Conservation (phyloP, 1,140 invertebrate species). For the Trachymyrmex cornetzi region DNA sequence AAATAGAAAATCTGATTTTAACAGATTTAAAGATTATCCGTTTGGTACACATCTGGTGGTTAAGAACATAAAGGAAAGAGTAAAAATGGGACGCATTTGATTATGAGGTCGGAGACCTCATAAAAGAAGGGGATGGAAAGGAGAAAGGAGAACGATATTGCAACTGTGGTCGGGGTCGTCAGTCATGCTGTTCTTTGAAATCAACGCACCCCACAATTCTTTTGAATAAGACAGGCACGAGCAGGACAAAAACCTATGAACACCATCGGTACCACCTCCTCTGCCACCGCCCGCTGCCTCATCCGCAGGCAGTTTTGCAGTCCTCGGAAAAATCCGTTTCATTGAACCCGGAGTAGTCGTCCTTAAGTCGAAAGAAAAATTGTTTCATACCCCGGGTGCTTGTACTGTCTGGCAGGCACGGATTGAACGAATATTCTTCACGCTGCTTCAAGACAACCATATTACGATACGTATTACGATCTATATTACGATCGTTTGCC, state of each 20-base stretch:
- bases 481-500: background rate
- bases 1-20: background rate
- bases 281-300: slow-evolving; percentile 32
- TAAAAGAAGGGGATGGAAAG: slow-evolving; percentile 35
- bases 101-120: slow-evolving; percentile 13
- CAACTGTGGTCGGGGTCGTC: slow-evolving; percentile 39
- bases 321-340: slow-evolving; percentile 82
- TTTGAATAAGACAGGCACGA: slow-evolving; percentile 66
- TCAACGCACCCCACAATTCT: slow-evolving; percentile 78
- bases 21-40: background rate
- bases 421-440: slow-evolving; percentile 64
- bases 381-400: slow-evolving; percentile 79
- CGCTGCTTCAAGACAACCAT: background rate
- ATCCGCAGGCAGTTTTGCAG: slow-evolving; percentile 54
- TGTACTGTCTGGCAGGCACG: slow-evolving; percentile 70
- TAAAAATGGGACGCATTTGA: slow-evolving; percentile 6
- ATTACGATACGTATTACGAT: background rate
- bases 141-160: slow-evolving; percentile 53
- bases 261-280: slow-evolving; percentile 49
- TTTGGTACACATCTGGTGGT: background rate
- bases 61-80: background rate
- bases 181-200: slow-evolving; percentile 55
- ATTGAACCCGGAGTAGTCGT: slow-evolving; percentile 85
- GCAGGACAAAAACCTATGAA: slow-evolving; percentile 72
- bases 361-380: slow-evolving; percentile 85